These are phyloP conservation scores for Ceyx melanurus DNA, from an alignment of 2,113 vertebrate genomes.

Conservation along the genomic window DNA sequence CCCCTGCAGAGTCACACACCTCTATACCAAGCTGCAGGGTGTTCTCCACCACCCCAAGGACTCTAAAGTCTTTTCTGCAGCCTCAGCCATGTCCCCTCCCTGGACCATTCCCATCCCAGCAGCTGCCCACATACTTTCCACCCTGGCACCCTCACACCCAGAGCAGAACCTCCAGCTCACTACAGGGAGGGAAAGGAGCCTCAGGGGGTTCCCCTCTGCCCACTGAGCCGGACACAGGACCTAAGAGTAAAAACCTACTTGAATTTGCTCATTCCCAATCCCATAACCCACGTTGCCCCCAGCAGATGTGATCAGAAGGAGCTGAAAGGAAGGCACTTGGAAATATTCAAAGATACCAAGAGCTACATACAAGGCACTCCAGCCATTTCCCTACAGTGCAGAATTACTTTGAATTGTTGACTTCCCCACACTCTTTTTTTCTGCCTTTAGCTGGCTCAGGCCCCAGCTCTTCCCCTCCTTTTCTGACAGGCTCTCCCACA, in stretches of 20 bases:
- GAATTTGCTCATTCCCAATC: not conserved
- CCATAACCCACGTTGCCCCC: not conserved
- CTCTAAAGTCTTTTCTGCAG: no score
- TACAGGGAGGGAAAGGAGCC: no score
- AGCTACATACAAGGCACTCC: accelerated
- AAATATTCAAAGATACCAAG: not conserved
- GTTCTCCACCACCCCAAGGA: no score
- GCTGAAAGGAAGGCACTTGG: not conserved
- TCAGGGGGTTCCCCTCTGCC: not conserved
- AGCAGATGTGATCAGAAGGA: accelerated
- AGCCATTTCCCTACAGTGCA: not conserved
- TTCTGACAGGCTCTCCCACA: not conserved
- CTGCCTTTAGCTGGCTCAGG: not conserved
- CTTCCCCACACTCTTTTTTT: not conserved
- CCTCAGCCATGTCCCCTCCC: no score
- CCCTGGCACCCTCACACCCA: not conserved
- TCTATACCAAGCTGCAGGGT: accelerated
- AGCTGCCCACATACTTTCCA: not conserved
- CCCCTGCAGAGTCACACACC: accelerated
- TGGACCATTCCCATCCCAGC: accelerated
- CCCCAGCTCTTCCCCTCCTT: not conserved
- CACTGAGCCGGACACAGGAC: accelerated
- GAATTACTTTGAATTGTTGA: not conserved
- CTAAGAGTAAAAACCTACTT: not conserved
- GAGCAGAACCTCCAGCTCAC: not conserved